These are phyloP conservation scores for Ryuthela nishihirai DNA, from an alignment of 2,888 invertebrate genomes.

Conservation along the genomic window DNA sequence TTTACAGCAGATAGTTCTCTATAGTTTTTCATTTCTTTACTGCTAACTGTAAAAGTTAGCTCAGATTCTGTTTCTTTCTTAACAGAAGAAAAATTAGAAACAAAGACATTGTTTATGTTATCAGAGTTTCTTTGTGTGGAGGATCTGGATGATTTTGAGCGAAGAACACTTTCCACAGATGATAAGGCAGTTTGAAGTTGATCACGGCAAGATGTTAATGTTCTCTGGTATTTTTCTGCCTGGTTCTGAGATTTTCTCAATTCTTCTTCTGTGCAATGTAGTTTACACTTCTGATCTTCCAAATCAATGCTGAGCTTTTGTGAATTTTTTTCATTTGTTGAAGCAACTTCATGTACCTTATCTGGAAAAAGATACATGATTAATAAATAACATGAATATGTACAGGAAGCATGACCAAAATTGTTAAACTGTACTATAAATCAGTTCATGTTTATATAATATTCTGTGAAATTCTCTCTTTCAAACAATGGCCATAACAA, in stretches of 20 bases:
- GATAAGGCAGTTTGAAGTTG: conserved; percentile 12
- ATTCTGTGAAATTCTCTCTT: too few relatives aligned
- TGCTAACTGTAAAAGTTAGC: too few relatives aligned
- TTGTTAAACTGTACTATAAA: background rate
- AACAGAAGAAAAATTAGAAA: too few relatives aligned
- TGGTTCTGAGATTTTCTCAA: conserved; percentile 61
- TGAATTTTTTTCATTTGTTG: conserved; percentile 57
- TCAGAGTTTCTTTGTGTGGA: too few relatives aligned
- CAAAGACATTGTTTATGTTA: too few relatives aligned
- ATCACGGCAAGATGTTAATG: conserved; percentile 13
- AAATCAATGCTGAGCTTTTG: conserved; percentile 62
- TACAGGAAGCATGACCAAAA: background rate
- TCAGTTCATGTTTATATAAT: background rate
- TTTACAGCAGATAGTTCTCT: too few relatives aligned
- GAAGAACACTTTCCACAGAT: background rate
- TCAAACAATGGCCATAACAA: too few relatives aligned
- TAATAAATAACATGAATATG: conserved; percentile 14
- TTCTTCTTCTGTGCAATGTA: conserved; percentile 58
- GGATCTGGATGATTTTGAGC: background rate
- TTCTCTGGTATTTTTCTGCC: conserved; percentile 59
- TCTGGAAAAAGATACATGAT: conserved; percentile 44
- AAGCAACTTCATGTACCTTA: conserved; percentile 58
- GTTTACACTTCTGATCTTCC: conserved; percentile 60
- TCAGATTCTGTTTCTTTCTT: too few relatives aligned
- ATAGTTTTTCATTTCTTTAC: too few relatives aligned